Conservation (phyloP, 2,797 vertebrate species). For the Steatocranus sp. region DNA sequence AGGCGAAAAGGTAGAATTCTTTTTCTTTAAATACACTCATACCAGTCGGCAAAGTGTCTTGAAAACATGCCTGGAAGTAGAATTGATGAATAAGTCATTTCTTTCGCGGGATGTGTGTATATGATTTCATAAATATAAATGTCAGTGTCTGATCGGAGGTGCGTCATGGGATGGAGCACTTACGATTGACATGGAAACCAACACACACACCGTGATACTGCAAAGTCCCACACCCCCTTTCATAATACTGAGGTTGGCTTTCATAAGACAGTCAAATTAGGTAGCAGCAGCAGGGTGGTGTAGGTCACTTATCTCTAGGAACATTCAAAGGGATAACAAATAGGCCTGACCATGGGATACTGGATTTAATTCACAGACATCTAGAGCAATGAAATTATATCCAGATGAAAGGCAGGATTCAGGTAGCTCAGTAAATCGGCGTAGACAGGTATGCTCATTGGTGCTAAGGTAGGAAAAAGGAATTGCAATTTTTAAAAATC, state of each 20-base stretch:
- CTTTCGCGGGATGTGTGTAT: conserved; percentile 73
- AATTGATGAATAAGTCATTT: conserved; percentile 85
- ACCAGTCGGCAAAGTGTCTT: conserved; percentile 70
- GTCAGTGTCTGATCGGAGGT: conserved; percentile 77
- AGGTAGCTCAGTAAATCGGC: background rate
- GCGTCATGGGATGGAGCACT: conserved; percentile 54
- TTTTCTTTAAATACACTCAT: conserved; percentile 67
- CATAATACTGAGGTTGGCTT: conserved; percentile 49
- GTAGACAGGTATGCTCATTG: background rate
- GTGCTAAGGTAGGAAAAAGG: background rate
- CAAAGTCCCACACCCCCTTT: background rate
- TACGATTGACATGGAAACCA: conserved; percentile 6
- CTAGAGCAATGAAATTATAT: conserved; percentile 35
- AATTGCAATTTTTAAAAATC: background rate
- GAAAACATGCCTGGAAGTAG: conserved; percentile 75
- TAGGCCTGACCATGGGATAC: conserved; percentile 18
- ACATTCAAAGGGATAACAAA: conserved; percentile 40
- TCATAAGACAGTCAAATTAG: conserved; percentile 55
- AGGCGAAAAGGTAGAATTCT: conserved; percentile 10
- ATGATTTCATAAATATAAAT: conserved; percentile 75
- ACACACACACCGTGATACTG: background rate
- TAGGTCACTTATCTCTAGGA: conserved; percentile 51
- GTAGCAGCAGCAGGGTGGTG: conserved; percentile 28
- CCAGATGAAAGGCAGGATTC: conserved; percentile 28
- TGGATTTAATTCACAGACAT: conserved; percentile 40